Evolutionary conservation across 2,888 invertebrate genomes (phyloP), one percentile per base, ranked within the genome.

Genomic region (Glaucopsyche alexis): DNA sequence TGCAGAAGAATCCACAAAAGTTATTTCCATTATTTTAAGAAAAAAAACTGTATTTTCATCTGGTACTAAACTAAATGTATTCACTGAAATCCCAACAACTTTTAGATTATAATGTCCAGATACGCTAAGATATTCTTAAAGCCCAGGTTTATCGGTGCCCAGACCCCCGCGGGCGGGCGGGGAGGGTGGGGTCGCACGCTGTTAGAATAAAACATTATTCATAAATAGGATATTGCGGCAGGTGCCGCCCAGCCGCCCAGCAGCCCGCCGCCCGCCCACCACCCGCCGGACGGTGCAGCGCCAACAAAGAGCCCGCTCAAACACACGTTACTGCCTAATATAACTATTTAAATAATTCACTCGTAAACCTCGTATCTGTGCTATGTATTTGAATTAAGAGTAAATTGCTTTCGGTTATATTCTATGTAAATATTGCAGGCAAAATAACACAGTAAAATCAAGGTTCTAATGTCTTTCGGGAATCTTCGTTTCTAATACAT

Each of bases 191-290:
- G 85, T 83, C 89, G 91, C 87, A 92, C 91, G 91, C 90, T 89
- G 86, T 88, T 89, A 89, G 92, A 91, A 92, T 91, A 91, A 91
- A 92, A 92, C 91, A 91, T 92, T 92, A 91, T 92, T 92, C 92
- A 92, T 92, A 92, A 92, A 91, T 90, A 91, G 91, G 88, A 89
- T 89, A 91, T 91, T 91, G 91, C 89, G 86, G 85, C 87, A 87
- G 86, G 85, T 84, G 84, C 79, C 80, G 75, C 79, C 79, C 80
- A 79, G 77, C 76, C 78, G 74, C 74, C 76, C n/a, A n/a, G n/a
- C n/a, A n/a, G 70, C 76, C 52, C 75, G 74, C 79, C 78, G 73
- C 76, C 77, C 76, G 75, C 80, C 80, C 76, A 77, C 77, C 79
- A 52, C 73, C 73, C 73, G 71, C 76, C 71, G 49, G 75, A 76